phyloP scores from a whole-genome alignment of 2,888 invertebrate genomes.

The Drosophila demipolita region DNA sequence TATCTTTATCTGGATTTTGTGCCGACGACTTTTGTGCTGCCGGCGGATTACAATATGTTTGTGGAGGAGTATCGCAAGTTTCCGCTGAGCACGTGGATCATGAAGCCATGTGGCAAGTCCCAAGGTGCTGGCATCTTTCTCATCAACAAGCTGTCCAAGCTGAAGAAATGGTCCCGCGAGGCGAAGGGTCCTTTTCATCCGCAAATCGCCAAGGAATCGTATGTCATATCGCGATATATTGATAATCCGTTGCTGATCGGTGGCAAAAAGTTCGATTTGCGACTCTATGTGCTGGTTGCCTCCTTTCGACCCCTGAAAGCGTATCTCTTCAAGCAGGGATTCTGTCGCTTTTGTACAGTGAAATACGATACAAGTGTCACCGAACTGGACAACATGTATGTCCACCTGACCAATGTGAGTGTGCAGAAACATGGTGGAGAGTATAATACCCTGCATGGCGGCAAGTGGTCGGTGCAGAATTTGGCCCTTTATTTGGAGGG shows the following conservation, averaged over 20 bases:
- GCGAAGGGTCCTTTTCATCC: constrained; percentile 94
- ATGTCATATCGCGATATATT: constrained; percentile 98
- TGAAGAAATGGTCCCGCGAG: constrained; percentile 96
- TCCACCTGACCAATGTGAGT: constrained; percentile 97
- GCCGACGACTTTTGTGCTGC: constrained; percentile 96
- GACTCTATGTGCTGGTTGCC: constrained; percentile 95
- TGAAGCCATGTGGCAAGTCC: constrained; percentile 98
- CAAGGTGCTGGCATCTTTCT: constrained; percentile 97
- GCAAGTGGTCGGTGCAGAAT: constrained; percentile 97
- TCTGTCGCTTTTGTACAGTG: constrained; percentile 97
- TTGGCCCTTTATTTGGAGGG: constrained; percentile 95
- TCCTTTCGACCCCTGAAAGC: constrained; percentile 97
- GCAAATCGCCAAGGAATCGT: constrained; percentile 94
- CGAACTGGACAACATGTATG: constrained; percentile 96
- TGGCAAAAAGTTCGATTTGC: constrained; percentile 97
- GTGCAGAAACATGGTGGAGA: constrained; percentile 98
- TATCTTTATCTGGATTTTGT: constrained; percentile 95
- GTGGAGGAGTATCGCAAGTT: constrained; percentile 98
- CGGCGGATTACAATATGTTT: constrained; percentile 98
- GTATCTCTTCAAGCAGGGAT: constrained; percentile 95
- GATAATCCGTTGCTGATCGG: constrained; percentile 98
- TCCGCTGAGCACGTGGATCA: constrained; percentile 98
- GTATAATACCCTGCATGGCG: constrained; percentile 96
- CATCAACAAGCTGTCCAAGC: constrained; percentile 96
- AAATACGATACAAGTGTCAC: constrained; percentile 96